Base-by-base conservation (phyloP, 2,888 invertebrate genomes). In the Eudasyphora cyanicolor region DNA sequence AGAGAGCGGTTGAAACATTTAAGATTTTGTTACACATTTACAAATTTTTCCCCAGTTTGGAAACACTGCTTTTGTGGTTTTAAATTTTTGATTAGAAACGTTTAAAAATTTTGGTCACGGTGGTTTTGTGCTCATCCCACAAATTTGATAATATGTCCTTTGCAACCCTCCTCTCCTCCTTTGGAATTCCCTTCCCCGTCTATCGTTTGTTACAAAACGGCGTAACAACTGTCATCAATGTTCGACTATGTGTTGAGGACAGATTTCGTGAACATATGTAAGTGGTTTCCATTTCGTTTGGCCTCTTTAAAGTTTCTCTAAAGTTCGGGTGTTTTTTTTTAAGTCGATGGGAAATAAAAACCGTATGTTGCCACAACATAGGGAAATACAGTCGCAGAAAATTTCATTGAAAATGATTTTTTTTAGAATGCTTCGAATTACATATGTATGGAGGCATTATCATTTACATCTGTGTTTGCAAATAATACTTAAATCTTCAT, bases 61-160 rank as follows among this genome's bases (percentile, higher is more conserved):
- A 69, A 29, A 27, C 14, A 3, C 6, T 71, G 35, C 38, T 21
- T 35, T 38, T 57, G 10, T 19, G 35, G 38, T 38, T 73, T 73
- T 73, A 42, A 35, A 73, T 24, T 54, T 67, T 54, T 57, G 21
- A 73, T 73, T 35, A 54, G 38, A 73, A 73, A 54, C 67, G 24
- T 73, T 71, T 57, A 35, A 35, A 38, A n/a, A 38, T 73, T 73
- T 57, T 73, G 35, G 71, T 73, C 54, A 73, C 71, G 71, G 71
- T 73, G 57, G 71, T 73, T 57, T 51, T 67, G 12, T 10, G 24
- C 67, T 67, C 67, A 67, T 67, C 67, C 42, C 42, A 24, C 10
- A 38, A 42, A 42, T 21, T 21, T 73, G 38, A 35, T 73, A 54
- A 73, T 57, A 32, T 24, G 54, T 38, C 10, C 32, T 19, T 32